phyloP scores from a whole-genome alignment of 2,888 invertebrate genomes.

The Drosophila peninsularis region DNA sequence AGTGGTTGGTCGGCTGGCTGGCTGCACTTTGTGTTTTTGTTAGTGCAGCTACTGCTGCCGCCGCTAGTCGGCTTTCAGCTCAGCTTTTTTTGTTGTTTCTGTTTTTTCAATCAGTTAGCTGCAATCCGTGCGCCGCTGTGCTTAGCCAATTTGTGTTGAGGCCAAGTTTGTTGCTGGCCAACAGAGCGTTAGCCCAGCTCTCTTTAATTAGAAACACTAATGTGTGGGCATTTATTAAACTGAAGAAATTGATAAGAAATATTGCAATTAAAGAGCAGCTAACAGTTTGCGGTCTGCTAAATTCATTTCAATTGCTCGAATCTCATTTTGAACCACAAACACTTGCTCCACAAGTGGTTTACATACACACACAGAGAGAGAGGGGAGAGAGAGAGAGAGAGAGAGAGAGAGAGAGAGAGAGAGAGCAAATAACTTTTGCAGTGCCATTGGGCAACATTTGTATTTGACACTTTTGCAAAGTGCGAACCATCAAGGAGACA shows the following conservation, averaged over 20 bases:
- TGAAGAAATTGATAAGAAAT: slow-evolving; percentile 15
- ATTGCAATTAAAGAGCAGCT: slow-evolving; percentile 7
- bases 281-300: slow-evolving; percentile 1
- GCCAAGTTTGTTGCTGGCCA: slow-evolving; percentile 41
- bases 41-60: slow-evolving; percentile 54
- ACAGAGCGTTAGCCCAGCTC: slow-evolving; percentile 21
- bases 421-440: slow-evolving; percentile 11
- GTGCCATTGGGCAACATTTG: slow-evolving; percentile 17
- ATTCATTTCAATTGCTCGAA: slow-evolving; percentile 7
- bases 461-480: slow-evolving; percentile 19
- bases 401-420: too few species aligned
- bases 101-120: slow-evolving; percentile 44
- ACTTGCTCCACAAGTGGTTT: slow-evolving; percentile 22
- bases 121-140: slow-evolving; percentile 27
- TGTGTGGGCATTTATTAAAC: slow-evolving; percentile 23
- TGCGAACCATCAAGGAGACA: slow-evolving; percentile 3
- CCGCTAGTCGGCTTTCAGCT: slow-evolving; percentile 21
- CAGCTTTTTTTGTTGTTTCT: slow-evolving; percentile 2
- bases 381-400: too few species aligned
- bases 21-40: slow-evolving; percentile 18
- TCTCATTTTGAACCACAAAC: slow-evolving; percentile 1
- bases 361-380: not conserved
- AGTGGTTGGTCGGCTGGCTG: slow-evolving; percentile 2
- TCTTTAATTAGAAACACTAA: slow-evolving; percentile 41
- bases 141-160: slow-evolving; percentile 55